Evolutionary conservation across 2,888 invertebrate species (phyloP).

Genomic region (Hyposoter dolosus): DNA sequence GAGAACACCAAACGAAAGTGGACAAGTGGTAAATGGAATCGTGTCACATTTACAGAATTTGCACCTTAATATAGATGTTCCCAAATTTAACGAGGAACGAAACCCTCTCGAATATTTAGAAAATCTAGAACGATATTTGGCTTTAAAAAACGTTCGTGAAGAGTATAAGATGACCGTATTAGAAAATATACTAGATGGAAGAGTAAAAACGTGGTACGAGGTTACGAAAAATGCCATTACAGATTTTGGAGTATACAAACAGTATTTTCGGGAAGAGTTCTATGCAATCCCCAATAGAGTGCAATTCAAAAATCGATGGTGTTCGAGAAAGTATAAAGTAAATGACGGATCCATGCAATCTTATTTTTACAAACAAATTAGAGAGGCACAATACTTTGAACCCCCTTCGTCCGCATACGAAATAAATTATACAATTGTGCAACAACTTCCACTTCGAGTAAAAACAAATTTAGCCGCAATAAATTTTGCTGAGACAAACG

Average conservation of each 20-base stretch:
- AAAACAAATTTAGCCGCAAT: conserved; percentile 20
- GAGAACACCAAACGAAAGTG: too few species aligned
- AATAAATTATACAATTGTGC: conserved; percentile 48
- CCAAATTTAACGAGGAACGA: conserved; percentile 29
- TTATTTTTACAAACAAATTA: conserved; percentile 48
- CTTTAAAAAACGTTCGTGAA: neutral
- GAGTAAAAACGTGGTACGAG: conserved; percentile 45
- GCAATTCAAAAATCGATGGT: conserved; percentile 11
- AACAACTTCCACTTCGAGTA: conserved; percentile 27
- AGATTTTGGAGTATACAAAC: conserved; percentile 32
- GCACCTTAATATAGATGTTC: conserved; percentile 10
- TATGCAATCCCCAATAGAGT: conserved; percentile 32
- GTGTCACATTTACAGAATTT: conserved; percentile 18
- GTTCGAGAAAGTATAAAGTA: neutral
- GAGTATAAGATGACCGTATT: conserved; percentile 18
- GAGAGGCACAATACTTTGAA: conserved; percentile 37
- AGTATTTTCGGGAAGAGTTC: conserved; percentile 44
- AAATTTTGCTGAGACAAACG: conserved; percentile 39
- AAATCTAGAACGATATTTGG: conserved; percentile 11
- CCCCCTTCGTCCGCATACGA: conserved; percentile 15
- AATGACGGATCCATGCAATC: conserved; percentile 30
- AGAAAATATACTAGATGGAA: conserved; percentile 36
- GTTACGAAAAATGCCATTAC: neutral
- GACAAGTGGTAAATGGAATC: conserved; percentile 10
- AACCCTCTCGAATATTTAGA: conserved; percentile 38